Evolutionary conservation across 2,888 invertebrate genomes (phyloP).

Genomic region (Drosophila imparisetae): DNA sequence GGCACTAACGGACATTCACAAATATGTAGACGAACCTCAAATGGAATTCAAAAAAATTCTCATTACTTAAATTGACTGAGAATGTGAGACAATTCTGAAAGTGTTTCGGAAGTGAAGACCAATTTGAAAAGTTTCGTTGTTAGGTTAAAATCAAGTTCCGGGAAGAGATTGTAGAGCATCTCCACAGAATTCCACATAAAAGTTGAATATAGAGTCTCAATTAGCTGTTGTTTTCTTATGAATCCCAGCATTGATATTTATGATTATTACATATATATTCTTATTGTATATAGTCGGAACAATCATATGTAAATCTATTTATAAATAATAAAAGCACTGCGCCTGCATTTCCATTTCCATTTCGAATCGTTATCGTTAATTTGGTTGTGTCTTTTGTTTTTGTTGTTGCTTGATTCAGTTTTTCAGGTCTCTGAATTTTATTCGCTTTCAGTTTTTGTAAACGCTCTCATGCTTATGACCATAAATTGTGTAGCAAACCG

Average conservation of each 20-base stretch:
- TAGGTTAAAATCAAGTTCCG: neutral
- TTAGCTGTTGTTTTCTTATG: slow-evolving; percentile 9
- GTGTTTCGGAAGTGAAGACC: neutral
- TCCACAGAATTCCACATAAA: neutral
- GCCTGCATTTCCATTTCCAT: slow-evolving; percentile 53
- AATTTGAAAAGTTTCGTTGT: slow-evolving; percentile 1
- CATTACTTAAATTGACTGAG: slow-evolving; percentile 45
- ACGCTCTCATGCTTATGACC: slow-evolving; percentile 74
- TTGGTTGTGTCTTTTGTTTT: slow-evolving; percentile 65
- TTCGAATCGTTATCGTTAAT: slow-evolving; percentile 79
- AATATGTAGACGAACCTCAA: slow-evolving; percentile 24
- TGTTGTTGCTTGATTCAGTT: slow-evolving; percentile 23
- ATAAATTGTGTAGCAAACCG: slow-evolving; percentile 78
- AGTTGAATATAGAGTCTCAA: slow-evolving; percentile 23
- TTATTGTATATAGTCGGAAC: slow-evolving; percentile 11
- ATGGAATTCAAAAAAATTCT: slow-evolving; percentile 35
- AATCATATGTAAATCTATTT: slow-evolving; percentile 49
- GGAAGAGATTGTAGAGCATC: neutral
- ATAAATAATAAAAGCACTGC: slow-evolving; percentile 45
- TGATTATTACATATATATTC: slow-evolving; percentile 14
- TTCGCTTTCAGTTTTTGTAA: slow-evolving; percentile 66
- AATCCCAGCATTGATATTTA: slow-evolving; percentile 12
- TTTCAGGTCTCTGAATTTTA: slow-evolving; percentile 33
- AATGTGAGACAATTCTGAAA: slow-evolving; percentile 5
- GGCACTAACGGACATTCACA: slow-evolving; percentile 50